phyloP scores from a whole-genome alignment of 2,888 invertebrate species.

The Periphyllus acericola region DNA sequence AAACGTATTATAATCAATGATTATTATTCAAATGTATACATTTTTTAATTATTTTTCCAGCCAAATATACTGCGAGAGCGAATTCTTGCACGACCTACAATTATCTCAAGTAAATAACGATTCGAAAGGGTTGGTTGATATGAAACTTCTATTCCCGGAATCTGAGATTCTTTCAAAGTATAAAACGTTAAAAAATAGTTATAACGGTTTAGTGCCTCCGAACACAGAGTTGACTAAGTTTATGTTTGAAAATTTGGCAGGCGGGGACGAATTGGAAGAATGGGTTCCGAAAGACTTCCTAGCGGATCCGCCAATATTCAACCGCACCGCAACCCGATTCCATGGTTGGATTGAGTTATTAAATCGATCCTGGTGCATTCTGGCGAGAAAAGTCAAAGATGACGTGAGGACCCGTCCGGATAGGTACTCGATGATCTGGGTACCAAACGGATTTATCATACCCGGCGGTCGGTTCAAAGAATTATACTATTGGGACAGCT shows the following conservation, averaged over 20 bases:
- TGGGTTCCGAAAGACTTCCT: slow-evolving; percentile 67
- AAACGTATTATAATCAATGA: not conserved
- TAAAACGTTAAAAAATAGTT: slow-evolving; percentile 61
- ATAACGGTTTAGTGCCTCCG: slow-evolving; percentile 41
- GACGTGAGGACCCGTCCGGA: slow-evolving; percentile 68
- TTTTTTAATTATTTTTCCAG: slow-evolving; percentile 66
- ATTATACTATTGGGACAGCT: slow-evolving; percentile 89
- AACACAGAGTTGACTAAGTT: slow-evolving; percentile 63
- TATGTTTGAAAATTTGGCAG: slow-evolving; percentile 64
- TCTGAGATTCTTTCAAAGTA: slow-evolving; percentile 64
- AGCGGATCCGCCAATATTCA: slow-evolving; percentile 67
- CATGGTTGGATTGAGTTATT: slow-evolving; percentile 69
- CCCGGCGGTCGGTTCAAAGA: slow-evolving; percentile 77
- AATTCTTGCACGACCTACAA: slow-evolving; percentile 79
- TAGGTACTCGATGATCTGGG: slow-evolving; percentile 75
- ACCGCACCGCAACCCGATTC: slow-evolving; percentile 67
- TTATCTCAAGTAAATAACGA: slow-evolving; percentile 76
- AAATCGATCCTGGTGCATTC: slow-evolving; percentile 66
- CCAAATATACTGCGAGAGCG: slow-evolving; percentile 80
- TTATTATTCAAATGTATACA: not conserved
- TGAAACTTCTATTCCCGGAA: slow-evolving; percentile 70
- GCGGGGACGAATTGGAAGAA: slow-evolving; percentile 64
- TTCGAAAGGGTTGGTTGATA: slow-evolving; percentile 86
- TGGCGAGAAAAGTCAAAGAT: slow-evolving; percentile 73
- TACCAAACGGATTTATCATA: slow-evolving; percentile 76